A percentile compares a stretch with the other conserved stretches of the same genome.
These are phyloP conservation scores for Origma solitaria DNA, from an alignment of 2,113 vertebrate genomes.

Conservation along the genomic window DNA sequence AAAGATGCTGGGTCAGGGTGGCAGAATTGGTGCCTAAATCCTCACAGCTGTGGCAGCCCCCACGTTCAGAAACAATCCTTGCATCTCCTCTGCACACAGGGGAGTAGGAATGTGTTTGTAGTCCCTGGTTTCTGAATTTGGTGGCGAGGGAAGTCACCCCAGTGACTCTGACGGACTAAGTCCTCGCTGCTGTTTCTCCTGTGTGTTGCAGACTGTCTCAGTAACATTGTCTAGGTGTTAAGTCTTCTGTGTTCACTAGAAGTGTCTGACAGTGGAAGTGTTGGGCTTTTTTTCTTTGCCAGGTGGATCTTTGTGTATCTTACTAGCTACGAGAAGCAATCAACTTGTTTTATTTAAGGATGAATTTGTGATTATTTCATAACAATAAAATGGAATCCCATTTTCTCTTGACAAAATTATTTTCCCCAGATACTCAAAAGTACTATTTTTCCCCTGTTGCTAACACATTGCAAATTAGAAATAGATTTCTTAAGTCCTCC, in stretches of 20 bases:
- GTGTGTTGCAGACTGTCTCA: background rate
- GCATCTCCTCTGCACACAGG: background rate
- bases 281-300: background rate
- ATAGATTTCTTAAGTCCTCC: background rate
- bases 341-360: background rate
- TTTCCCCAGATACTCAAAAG: background rate
- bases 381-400: background rate
- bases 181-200: background rate
- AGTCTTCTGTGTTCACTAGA: background rate
- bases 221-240: background rate
- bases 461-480: background rate
- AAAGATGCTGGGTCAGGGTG: background rate
- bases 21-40: background rate
- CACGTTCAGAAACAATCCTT: rapidly evolving
- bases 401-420: background rate
- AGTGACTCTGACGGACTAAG: background rate
- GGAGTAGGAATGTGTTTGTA: background rate
- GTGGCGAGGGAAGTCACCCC: background rate
- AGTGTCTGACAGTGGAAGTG: background rate
- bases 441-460: background rate
- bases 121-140: background rate
- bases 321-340: background rate
- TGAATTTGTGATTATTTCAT: background rate
- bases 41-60: background rate
- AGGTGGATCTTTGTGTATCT: background rate